Conservation (phyloP, 2,797 vertebrate species). For the Steatocranus sp. region DNA sequence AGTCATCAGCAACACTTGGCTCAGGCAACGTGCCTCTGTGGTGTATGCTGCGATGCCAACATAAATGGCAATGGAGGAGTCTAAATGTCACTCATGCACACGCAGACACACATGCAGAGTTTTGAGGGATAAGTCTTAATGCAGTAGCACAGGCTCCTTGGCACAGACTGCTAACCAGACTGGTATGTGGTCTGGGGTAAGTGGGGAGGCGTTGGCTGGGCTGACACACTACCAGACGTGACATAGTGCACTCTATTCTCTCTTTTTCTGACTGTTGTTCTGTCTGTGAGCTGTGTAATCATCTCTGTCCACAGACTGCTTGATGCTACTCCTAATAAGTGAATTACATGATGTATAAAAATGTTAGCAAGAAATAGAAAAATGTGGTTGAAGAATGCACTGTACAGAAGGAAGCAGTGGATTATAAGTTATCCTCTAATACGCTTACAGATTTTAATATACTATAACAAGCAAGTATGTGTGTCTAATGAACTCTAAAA, state of each 20-base stretch:
- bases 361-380: background rate
- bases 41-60: constrained; percentile 59
- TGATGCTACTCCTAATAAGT: constrained; percentile 10
- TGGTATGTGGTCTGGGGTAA: constrained; percentile 70
- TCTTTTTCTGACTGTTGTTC: constrained; percentile 47
- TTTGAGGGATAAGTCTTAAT: constrained; percentile 62
- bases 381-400: background rate
- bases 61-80: constrained; percentile 67
- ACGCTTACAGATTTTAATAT: background rate
- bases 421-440: background rate
- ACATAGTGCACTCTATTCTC: constrained; percentile 56
- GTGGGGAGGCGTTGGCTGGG: constrained; percentile 66
- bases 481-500: background rate
- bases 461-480: background rate
- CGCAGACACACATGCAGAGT: constrained; percentile 52
- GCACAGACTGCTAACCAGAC: constrained; percentile 62
- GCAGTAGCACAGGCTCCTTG: constrained; percentile 58
- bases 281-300: constrained; percentile 24
- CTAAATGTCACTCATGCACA: constrained; percentile 69
- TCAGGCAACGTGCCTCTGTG: constrained; percentile 48
- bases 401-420: background rate
- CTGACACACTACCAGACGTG: constrained; percentile 66
- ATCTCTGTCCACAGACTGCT: constrained; percentile 14
- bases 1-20: constrained; percentile 71
- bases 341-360: background rate